Conservation (phyloP, 2,888 invertebrate species). For the Heliconius erato region DNA sequence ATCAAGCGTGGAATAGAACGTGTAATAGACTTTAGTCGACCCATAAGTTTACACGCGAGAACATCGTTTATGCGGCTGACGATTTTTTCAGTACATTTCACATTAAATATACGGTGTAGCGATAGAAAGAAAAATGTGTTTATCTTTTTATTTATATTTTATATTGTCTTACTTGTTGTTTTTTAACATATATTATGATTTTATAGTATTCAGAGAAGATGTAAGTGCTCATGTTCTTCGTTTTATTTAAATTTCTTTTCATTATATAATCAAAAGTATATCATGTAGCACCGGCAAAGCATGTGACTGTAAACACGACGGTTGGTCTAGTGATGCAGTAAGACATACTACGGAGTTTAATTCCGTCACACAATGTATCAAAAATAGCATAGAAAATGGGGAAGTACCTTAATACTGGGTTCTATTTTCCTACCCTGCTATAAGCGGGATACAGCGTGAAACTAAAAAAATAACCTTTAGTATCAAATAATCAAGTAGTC, state of each 20-base stretch:
- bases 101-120: conserved; percentile 30
- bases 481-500: background rate
- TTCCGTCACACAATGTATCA: too few species aligned
- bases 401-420: too few species aligned
- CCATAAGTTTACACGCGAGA: conserved; percentile 38
- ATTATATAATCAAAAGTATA: too few species aligned
- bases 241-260: too few species aligned
- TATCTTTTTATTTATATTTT: background rate
- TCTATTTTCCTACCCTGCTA: background rate
- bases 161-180: background rate
- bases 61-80: conserved; percentile 34
- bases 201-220: too few species aligned
- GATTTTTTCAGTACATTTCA: conserved; percentile 42
- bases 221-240: too few species aligned
- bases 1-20: conserved; percentile 19
- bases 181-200: background rate
- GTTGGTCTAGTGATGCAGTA: too few species aligned
- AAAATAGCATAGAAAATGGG: too few species aligned
- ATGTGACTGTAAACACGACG: too few species aligned
- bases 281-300: too few species aligned
- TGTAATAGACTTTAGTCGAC: conserved; percentile 16
- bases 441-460: background rate
- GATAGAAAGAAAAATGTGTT: conserved; percentile 16
- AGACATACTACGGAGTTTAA: too few species aligned
- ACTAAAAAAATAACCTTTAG: background rate